These are phyloP conservation scores for Sebastes hubbsi DNA, from an alignment of 2,797 vertebrate genomes.

Conservation along the genomic window DNA sequence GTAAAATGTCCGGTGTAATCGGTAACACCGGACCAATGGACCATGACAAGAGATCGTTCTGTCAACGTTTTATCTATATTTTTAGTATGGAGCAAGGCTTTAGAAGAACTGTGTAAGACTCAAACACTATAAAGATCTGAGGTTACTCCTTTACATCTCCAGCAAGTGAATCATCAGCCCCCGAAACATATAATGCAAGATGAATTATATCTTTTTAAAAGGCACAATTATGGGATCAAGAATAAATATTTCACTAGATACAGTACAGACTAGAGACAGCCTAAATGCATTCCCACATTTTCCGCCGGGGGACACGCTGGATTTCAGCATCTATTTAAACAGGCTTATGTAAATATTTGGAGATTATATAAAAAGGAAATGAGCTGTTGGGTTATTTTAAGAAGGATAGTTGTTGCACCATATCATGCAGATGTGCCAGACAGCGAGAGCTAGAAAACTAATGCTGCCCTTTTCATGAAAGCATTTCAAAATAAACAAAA, in stretches of 20 bases:
- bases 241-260: conserved; percentile 1
- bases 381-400: conserved; percentile 42
- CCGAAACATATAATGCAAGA: neutral
- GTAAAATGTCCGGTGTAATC: too few species aligned
- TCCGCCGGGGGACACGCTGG: conserved; percentile 6
- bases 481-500: conserved; percentile 42
- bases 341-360: conserved; percentile 40
- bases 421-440: conserved; percentile 21
- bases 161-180: neutral
- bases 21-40: neutral
- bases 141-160: neutral
- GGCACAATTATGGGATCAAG: neutral
- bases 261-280: neutral
- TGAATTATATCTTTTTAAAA: conserved; percentile 22
- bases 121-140: neutral
- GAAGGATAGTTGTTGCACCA: neutral
- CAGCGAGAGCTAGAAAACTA: neutral
- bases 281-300: neutral
- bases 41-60: neutral
- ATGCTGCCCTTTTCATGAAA: conserved; percentile 9
- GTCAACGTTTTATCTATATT: neutral
- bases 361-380: conserved; percentile 46
- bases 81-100: too few species aligned
- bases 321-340: conserved; percentile 3
- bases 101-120: neutral